Base-by-base conservation (phyloP, 2,797 vertebrate genomes). In the Linurgus olivaceus region DNA sequence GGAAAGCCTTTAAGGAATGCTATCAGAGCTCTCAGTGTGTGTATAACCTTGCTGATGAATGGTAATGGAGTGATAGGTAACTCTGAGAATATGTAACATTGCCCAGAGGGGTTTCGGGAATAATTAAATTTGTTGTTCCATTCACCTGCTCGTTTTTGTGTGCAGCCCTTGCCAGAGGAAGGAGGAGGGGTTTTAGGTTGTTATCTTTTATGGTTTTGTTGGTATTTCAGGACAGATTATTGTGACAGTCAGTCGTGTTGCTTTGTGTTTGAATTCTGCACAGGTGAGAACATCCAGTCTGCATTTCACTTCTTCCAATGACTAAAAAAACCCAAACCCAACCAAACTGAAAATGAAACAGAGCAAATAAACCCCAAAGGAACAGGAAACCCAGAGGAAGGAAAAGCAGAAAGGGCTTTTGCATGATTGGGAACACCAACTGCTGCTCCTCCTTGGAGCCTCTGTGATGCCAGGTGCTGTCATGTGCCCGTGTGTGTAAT, bases 241-340 rank as follows among this genome's bases (percentile, higher is more conserved):
- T 89, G 4, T 26, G 38, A 10, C 7, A 38, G 29, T 19, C 29
- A 23, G 4, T 37, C 42, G 14, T 62, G 33, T 72, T 61, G 7
- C 8, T 65, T 52, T 65, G 38, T 54, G 28, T 40, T 65, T 62
- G 44, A 75, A 17, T 71, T 42, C 11, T 25, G 9, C 57, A 13
- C 18, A 62, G 33, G 17, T 55, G 25, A 29, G 24, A 48, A 31
- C 11, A 50, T n/a, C 31, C 28, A 11, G 48, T 90, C 61, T 37
- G 28, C 19, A 12, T 80, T 88, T 67, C 12, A 20, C 5, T 54
- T 88, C 26, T 35, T 86, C 11, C 13, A 45, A 1, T 18, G 29
- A 16, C 7, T 55, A 7, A 20, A 74, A 13, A 28, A 4, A 1
- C 0, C 6, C 7, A 47, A 70, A 42, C 3, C 1, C 24, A 26